These are phyloP conservation scores for Pomatostomus ruficeps DNA, from an alignment of 2,113 vertebrate species.

Conservation along the genomic window DNA sequence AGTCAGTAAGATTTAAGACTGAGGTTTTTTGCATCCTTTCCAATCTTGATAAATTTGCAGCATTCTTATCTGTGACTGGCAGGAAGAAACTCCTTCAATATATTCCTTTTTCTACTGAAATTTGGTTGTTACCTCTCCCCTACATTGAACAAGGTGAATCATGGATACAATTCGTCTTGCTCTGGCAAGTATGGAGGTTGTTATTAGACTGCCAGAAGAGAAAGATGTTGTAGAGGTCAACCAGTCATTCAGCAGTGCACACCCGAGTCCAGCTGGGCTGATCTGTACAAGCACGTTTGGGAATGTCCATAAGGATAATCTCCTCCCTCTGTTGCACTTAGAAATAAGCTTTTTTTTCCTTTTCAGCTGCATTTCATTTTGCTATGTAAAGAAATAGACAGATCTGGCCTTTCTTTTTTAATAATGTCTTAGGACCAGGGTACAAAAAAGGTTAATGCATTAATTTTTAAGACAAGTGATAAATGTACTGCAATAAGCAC, in stretches of 20 bases:
- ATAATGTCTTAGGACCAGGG: conserved; percentile 56
- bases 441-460: conserved; percentile 72
- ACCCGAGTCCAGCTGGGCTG: background rate
- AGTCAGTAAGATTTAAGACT: background rate
- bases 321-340: background rate
- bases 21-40: background rate
- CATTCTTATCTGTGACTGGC: background rate
- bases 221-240: background rate
- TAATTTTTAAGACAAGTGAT: conserved; percentile 61
- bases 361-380: background rate
- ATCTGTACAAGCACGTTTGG: fast-evolving
- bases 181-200: background rate
- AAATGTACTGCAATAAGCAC: conserved; percentile 66
- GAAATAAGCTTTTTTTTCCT: background rate
- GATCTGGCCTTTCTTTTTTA: conserved; percentile 48
- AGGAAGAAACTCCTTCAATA: background rate
- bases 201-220: background rate
- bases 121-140: background rate
- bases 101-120: background rate
- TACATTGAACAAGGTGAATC: background rate
- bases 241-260: background rate
- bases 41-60: background rate
- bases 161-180: background rate
- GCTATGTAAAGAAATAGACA: conserved; percentile 14
- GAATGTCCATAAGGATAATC: background rate